Evolutionary conservation across 2,888 invertebrate genomes (phyloP).

Genomic region (Temnothorax unifasciatus): DNA sequence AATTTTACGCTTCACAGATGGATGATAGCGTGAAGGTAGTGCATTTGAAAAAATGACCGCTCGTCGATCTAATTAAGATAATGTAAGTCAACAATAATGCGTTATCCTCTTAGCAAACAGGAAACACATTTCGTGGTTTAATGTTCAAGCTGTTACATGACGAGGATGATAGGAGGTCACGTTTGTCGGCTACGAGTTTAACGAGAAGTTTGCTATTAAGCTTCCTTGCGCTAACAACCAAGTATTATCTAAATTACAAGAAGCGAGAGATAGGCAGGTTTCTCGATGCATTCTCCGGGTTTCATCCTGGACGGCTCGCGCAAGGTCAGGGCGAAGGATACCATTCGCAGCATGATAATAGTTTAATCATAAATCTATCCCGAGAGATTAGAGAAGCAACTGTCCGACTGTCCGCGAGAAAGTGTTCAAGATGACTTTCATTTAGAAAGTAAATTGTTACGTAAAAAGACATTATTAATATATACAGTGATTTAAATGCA

Average conservation of each 20-base stretch:
- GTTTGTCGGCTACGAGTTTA: background rate
- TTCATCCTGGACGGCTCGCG: background rate
- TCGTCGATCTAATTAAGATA: conserved; percentile 40
- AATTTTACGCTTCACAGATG: conserved; percentile 53
- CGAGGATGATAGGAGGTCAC: background rate
- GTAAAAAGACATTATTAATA: background rate
- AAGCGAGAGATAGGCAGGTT: background rate
- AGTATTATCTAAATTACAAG: conserved; percentile 30
- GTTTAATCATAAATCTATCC: conserved; percentile 5
- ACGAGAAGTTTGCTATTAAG: conserved; percentile 10
- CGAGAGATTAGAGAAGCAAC: background rate
- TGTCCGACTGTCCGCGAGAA: no score
- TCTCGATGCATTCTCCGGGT: background rate
- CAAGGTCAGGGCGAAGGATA: conserved; percentile 44
- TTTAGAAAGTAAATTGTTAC: conserved; percentile 2
- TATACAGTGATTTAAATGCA: background rate
- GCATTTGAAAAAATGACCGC: conserved; percentile 35
- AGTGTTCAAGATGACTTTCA: background rate
- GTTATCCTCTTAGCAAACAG: background rate
- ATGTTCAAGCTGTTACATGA: conserved; percentile 19
- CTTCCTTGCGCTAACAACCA: background rate
- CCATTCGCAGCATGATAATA: background rate
- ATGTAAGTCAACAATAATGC: conserved; percentile 24
- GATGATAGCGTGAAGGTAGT: conserved; percentile 30
- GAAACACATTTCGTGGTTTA: background rate